Evolutionary conservation across 2,888 invertebrate genomes (phyloP).

Genomic region (Cryptocephalus moraei): DNA sequence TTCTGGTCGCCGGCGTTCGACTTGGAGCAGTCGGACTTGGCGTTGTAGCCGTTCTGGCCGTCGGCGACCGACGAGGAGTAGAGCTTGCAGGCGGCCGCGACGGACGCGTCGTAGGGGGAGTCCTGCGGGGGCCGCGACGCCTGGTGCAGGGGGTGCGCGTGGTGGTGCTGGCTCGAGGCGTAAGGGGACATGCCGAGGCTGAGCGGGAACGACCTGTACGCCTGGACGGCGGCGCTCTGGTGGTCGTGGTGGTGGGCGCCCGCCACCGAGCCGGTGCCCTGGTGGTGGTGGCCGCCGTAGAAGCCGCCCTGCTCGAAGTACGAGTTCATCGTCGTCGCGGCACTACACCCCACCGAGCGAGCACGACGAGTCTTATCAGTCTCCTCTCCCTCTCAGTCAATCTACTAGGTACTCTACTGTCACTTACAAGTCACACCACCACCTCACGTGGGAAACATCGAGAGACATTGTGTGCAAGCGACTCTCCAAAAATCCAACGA

Average conservation of each 20-base stretch:
- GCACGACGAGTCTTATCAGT: too few relatives aligned
- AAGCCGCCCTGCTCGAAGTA: constrained; percentile 95
- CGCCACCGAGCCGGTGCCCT: constrained; percentile 56
- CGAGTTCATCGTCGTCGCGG: constrained; percentile 69
- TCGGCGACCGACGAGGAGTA: constrained; percentile 60
- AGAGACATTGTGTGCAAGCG: too few relatives aligned
- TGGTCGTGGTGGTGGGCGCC: constrained; percentile 52
- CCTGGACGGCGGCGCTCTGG: constrained; percentile 60
- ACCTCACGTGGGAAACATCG: too few relatives aligned
- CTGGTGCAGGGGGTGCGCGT: constrained; percentile 64
- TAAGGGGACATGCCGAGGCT: constrained; percentile 80
- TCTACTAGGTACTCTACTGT: too few relatives aligned
- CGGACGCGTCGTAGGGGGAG: constrained; percentile 84
- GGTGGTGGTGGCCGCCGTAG: constrained; percentile 85
- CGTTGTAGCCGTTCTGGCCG: constrained; percentile 46
- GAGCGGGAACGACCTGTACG: constrained; percentile 76
- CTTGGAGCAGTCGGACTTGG: constrained; percentile 49
- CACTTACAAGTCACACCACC: too few relatives aligned
- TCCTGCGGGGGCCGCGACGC: constrained; percentile 71
- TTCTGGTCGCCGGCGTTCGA: constrained; percentile 51
- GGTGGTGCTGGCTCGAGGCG: constrained; percentile 55
- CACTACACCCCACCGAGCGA: too few relatives aligned
- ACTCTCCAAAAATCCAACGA: too few relatives aligned
- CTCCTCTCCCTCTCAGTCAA: too few relatives aligned
- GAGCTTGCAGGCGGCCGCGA: constrained; percentile 73